Base-by-base conservation (phyloP, 1,140 invertebrate genomes). In the Parapsyche elsis region DNA sequence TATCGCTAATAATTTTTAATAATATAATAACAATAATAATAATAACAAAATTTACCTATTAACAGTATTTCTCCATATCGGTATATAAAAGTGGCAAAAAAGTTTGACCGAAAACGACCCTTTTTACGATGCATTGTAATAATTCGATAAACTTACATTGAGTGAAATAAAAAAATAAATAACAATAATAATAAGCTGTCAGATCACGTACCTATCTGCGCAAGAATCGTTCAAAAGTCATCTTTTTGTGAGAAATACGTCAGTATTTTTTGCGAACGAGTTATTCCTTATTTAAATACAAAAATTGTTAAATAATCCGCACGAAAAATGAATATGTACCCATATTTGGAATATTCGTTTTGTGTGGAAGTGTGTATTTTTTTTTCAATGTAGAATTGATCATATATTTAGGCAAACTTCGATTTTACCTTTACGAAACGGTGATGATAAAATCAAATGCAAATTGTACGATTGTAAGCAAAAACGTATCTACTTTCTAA, bases 151-250 rank as follows among this genome's bases (percentile, higher is more conserved):
- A 38, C 30, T 38, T 38, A 38, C 30, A 38, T 38, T 38, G 30
- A 38, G 30, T 38, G 30, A 38, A 38, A 38, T 38, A 4, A 4
- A 38, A 38, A 38, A 38, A 38, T 4, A 38, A 38, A 38, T 4
- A 38, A 38, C 30, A 67, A 26, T 9, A 30, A 26, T 21, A 19
- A 23, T 23, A 26, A 67, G 64, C 24, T 67, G 64, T 67, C 64
- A 67, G 23, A 26, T 67, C 64, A 67, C 64, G 64, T 67, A 67
- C 26, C 5, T n/a, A 26, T 23, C 5, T 19, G 57, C 16, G 57
- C 57, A 61, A 67, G 64, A 67, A 67, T 67, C 64, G 64, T 67
- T 14, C 64, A 67, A 67, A 67, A 67, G 64, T 30, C 64, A 67
- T 26, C 64, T 67, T 67, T 67, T 67, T 26, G 10, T 14, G 2